These are phyloP conservation scores for Temnothorax curvispinosus DNA, from an alignment of 1,140 invertebrate species.

Conservation along the genomic window DNA sequence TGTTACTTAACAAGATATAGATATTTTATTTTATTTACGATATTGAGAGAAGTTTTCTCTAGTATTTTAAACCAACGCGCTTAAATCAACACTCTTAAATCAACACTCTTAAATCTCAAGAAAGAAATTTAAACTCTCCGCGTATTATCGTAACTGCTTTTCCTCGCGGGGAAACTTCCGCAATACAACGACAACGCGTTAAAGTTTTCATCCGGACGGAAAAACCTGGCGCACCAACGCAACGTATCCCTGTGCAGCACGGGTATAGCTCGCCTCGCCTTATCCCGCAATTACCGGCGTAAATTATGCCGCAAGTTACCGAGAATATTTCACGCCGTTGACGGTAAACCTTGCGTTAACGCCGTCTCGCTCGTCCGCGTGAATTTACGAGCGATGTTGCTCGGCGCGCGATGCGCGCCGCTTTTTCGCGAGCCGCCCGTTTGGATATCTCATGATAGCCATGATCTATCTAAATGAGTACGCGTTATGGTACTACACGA, in stretches of 20 bases:
- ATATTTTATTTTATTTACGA: neutral
- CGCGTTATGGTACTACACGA: slow-evolving; percentile 49
- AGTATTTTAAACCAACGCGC: neutral
- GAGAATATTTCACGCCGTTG: slow-evolving; percentile 75
- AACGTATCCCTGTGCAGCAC: neutral
- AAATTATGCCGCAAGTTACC: slow-evolving; percentile 75
- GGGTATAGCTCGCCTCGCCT: slow-evolving; percentile 43
- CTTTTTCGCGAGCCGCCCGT: slow-evolving; percentile 70
- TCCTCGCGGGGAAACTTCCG: neutral
- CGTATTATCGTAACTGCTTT: neutral
- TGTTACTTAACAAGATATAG: neutral
- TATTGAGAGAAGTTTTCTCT: neutral
- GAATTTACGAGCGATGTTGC: slow-evolving; percentile 73
- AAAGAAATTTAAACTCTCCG: neutral
- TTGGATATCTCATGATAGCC: slow-evolving; percentile 64
- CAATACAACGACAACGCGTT: neutral
- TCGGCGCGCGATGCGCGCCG: slow-evolving; percentile 64
- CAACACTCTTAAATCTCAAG: slow-evolving; percentile 2
- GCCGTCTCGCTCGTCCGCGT: slow-evolving; percentile 73
- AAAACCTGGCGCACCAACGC: slow-evolving; percentile 20
- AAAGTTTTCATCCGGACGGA: slow-evolving; percentile 34
- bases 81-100: slow-evolving; percentile 15
- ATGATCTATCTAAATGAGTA: slow-evolving; percentile 70
- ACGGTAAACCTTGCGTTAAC: slow-evolving; percentile 78
- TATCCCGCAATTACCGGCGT: slow-evolving; percentile 71